phyloP scores from a whole-genome alignment of 2,113 vertebrate genomes.

The Craseonycteris thonglongyai region DNA sequence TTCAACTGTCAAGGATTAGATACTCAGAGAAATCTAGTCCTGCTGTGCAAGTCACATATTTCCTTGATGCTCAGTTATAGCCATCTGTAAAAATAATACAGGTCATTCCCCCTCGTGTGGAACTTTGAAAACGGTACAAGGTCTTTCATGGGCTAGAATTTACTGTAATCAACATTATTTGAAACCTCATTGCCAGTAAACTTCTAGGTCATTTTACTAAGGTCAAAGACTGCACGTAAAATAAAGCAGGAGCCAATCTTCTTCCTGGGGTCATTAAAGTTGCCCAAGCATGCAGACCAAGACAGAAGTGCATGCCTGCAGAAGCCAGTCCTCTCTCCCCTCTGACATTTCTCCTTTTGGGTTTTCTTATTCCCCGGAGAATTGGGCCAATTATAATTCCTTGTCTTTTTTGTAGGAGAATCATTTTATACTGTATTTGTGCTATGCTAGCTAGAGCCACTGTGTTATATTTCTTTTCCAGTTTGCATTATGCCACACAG shows the following conservation, averaged over 20 bases:
- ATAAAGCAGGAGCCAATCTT: neutral
- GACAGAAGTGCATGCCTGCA: neutral
- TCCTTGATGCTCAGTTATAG: neutral
- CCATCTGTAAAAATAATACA: constrained; percentile 35
- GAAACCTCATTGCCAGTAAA: constrained; percentile 40
- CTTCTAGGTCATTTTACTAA: constrained; percentile 35
- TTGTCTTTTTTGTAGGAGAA: constrained; percentile 3
- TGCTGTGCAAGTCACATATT: neutral
- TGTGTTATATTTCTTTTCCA: neutral
- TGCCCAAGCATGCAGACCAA: neutral
- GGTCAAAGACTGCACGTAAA: constrained; percentile 44
- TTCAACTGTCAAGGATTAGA: constrained; percentile 27
- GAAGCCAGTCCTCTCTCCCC: neutral
- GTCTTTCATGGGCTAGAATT: constrained; percentile 23
- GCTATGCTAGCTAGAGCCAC: neutral
- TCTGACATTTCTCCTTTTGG: neutral
- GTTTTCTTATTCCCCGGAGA: neutral
- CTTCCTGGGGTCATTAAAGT: constrained; percentile 9
- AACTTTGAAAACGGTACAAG: constrained; percentile 15
- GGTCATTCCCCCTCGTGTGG: neutral
- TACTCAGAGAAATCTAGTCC: constrained; percentile 34
- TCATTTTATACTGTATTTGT: neutral
- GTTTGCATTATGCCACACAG: neutral
- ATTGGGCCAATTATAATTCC: neutral
- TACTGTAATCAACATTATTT: constrained; percentile 10